Evolutionary conservation across 2,888 invertebrate genomes (phyloP).

Genomic region (Odontocerum albicorne): DNA sequence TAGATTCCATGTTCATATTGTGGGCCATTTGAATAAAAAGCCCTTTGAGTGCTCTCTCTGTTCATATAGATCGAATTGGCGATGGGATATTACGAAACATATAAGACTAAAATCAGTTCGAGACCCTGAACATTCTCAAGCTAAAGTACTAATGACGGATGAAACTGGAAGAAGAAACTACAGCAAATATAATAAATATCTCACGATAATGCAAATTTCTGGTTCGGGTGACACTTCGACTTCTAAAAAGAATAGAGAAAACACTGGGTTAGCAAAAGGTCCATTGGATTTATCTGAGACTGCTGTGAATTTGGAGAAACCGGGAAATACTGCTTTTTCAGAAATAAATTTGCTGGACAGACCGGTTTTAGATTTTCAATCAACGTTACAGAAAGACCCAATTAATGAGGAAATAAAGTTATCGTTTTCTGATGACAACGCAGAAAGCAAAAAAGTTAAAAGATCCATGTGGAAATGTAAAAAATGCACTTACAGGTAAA

Average conservation of each 20-base stretch:
- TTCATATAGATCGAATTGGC: constrained; percentile 93
- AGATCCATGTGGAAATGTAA: constrained; percentile 87
- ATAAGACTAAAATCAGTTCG: constrained; percentile 86
- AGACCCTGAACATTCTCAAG: constrained; percentile 78
- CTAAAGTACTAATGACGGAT: constrained; percentile 86
- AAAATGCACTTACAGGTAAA: constrained; percentile 84
- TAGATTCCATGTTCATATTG: constrained; percentile 91
- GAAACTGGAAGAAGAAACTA: constrained; percentile 90
- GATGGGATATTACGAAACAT: constrained; percentile 96
- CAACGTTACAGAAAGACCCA: constrained; percentile 5
- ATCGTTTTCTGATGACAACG: background rate
- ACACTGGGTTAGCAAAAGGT: constrained; percentile 16
- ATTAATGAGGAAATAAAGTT: constrained; percentile 12
- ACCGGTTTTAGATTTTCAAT: constrained; percentile 3
- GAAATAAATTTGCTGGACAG: constrained; percentile 1
- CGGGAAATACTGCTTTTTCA: constrained; percentile 2
- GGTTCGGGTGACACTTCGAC: constrained; percentile 20
- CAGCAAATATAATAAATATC: constrained; percentile 89
- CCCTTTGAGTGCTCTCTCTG: constrained; percentile 95
- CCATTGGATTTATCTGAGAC: constrained; percentile 12
- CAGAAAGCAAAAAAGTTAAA: constrained; percentile 32
- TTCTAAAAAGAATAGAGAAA: constrained; percentile 13
- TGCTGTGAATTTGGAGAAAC: constrained; percentile 8
- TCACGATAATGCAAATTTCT: constrained; percentile 62
- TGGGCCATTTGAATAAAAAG: constrained; percentile 89